phyloP scores from a whole-genome alignment of 2,888 invertebrate species.

The Chymomyza amoena region DNA sequence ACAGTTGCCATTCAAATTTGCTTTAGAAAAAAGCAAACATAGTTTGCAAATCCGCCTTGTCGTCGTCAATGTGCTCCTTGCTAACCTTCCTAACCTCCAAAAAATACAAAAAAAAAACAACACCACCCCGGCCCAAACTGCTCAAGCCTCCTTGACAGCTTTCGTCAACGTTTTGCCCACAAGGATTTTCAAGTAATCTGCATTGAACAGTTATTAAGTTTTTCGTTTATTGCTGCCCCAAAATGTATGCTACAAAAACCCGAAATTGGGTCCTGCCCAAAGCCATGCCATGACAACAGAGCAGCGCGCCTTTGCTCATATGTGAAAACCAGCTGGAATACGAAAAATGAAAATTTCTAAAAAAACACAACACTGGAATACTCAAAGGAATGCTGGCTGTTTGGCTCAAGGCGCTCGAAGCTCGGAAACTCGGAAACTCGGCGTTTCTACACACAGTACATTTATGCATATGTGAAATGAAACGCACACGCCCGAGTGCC shows the following conservation, averaged over 20 bases:
- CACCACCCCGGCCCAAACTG: too few species aligned
- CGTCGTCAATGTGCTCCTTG: neutral
- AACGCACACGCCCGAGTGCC: slow-evolving; percentile 52
- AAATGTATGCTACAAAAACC: slow-evolving; percentile 15
- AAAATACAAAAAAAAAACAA: too few species aligned
- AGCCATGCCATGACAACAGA: slow-evolving; percentile 1
- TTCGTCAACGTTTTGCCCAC: slow-evolving; percentile 13
- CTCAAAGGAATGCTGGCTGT: slow-evolving; percentile 17
- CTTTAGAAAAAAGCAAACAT: slow-evolving; percentile 49
- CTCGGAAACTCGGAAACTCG: neutral
- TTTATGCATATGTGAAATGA: slow-evolving; percentile 57
- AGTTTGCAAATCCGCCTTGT: slow-evolving; percentile 24
- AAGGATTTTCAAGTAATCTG: slow-evolving; percentile 53
- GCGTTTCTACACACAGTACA: slow-evolving; percentile 10
- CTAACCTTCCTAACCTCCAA: neutral
- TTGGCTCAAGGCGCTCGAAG: neutral
- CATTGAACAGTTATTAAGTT: slow-evolving; percentile 67
- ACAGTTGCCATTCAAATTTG: slow-evolving; percentile 31
- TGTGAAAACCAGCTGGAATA: neutral
- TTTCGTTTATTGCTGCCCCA: slow-evolving; percentile 40
- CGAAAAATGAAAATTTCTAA: neutral
- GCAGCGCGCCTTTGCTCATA: neutral
- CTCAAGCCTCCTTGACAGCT: neutral
- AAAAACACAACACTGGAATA: slow-evolving; percentile 19
- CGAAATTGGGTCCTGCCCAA: neutral